phyloP scores from a whole-genome alignment of 2,113 vertebrate genomes.

The Apteryx owenii region DNA sequence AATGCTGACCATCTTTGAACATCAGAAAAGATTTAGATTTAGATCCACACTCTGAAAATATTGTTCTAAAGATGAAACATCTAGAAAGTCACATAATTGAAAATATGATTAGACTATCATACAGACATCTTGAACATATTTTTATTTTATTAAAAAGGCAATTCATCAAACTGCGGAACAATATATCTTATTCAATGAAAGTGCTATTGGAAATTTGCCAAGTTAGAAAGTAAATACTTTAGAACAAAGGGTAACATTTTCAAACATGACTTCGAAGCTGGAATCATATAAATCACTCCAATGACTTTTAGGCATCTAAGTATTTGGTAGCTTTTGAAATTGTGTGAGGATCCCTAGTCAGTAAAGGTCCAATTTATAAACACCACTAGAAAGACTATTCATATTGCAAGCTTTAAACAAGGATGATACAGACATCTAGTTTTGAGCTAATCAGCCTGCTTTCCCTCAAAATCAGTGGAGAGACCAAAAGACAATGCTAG shows the following conservation, averaged over 20 bases:
- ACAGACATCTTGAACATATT: slow-evolving; percentile 51
- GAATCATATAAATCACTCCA: neutral
- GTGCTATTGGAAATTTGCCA: slow-evolving; percentile 15
- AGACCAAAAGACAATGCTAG: neutral
- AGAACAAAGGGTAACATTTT: neutral
- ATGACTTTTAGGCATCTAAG: neutral
- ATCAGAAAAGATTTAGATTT: neutral
- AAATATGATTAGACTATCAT: neutral
- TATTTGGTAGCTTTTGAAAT: neutral
- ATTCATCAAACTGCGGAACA: slow-evolving; percentile 38
- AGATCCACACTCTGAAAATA: neutral
- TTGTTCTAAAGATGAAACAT: neutral
- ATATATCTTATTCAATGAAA: neutral
- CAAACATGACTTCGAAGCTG: neutral
- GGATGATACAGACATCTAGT: neutral
- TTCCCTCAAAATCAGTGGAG: neutral
- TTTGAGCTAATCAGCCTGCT: neutral
- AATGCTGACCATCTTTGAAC: neutral
- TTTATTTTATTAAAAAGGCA: slow-evolving; percentile 14
- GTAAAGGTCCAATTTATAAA: neutral
- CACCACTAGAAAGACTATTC: neutral
- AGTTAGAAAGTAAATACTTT: slow-evolving; percentile 13
- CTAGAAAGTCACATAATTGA: neutral
- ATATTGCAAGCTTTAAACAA: neutral
- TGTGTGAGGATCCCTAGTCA: neutral